Base-by-base conservation (phyloP, 2,113 vertebrate species). In the Oreotragus oreotragus region DNA sequence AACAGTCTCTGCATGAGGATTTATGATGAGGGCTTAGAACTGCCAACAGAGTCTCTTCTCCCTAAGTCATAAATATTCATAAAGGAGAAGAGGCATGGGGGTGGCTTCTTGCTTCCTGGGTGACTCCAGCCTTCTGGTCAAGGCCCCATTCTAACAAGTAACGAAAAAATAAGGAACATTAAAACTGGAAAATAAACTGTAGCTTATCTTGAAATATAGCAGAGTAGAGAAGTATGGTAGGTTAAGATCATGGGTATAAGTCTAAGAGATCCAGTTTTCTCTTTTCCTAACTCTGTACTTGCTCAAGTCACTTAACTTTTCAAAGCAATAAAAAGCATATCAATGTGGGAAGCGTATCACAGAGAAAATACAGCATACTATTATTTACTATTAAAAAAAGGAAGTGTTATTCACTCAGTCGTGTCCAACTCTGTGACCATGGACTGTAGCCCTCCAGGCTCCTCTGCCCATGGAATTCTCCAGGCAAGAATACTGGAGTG, bases 21-120 rank as follows among this genome's bases (percentile, higher is more conserved):
- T 98, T 97, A 83, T 97, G 95, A 51, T 49, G 58, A 81, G 94
- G 80, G 51, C 33, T 97, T 85, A 94, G 45, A 94, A 53, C 21
- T 95, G 39, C 58, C 92, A 55, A 84, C 77, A 19, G 91, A 90
- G 7, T 87, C 80, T 60, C 90, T 97, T 98, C 90, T n/a, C 58
- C 17, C 33, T 66, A 36, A 43, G 4, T 27, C 62, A 90, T 96
- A 95, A 85, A 90, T 83, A 97, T 94, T 90, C 96, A 86, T 47
- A 5, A 64, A 55, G 89, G 84, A 62, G 6, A 53, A 87, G 2
- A 97, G 96, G 6, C 2, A 39, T 73, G 39, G 2, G 4, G 33
- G 4, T 58, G 0, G 1, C 91, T 97, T 92, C 5, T 33, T 36
- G 25, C 49, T 25, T 92, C 55, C 66, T 80, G 53, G 19, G 70